phyloP scores from a whole-genome alignment of 2,888 invertebrate genomes.

The Acholoe squamosa region DNA sequence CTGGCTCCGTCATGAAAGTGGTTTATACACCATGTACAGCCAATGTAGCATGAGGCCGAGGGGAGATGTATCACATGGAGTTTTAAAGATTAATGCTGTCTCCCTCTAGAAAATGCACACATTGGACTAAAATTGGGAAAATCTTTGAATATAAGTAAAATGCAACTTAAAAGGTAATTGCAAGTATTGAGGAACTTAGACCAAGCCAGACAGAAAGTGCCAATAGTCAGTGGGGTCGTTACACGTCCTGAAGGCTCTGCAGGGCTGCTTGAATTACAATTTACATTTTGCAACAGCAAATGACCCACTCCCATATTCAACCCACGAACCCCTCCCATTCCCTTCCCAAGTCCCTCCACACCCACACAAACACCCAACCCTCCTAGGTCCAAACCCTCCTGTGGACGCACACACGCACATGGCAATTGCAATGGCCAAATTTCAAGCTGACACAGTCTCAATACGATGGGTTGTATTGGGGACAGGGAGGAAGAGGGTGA shows the following conservation, averaged over 20 bases:
- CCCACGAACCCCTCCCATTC: neutral
- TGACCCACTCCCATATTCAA: conserved; percentile 4
- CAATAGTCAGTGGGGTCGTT: too few species aligned
- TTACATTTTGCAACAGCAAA: conserved; percentile 19
- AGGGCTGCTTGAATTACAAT: neutral
- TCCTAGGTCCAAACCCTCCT: too few species aligned
- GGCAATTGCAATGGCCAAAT: too few species aligned
- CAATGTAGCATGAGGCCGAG: too few species aligned
- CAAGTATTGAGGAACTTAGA: neutral
- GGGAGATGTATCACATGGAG: neutral
- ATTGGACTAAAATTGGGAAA: neutral
- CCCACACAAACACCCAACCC: too few species aligned
- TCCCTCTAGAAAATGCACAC: neutral
- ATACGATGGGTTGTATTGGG: neutral
- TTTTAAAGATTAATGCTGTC: neutral
- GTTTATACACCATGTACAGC: neutral
- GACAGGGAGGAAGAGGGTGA: neutral
- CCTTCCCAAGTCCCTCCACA: too few species aligned
- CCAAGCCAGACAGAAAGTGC: too few species aligned
- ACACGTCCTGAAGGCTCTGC: too few species aligned
- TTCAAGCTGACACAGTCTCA: neutral
- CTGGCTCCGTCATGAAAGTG: too few species aligned
- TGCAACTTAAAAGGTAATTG: neutral
- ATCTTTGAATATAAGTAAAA: conserved; percentile 1
- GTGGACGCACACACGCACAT: too few species aligned